Conservation (phyloP, 2,113 vertebrate genomes). For the Rattus rattus region DNA sequence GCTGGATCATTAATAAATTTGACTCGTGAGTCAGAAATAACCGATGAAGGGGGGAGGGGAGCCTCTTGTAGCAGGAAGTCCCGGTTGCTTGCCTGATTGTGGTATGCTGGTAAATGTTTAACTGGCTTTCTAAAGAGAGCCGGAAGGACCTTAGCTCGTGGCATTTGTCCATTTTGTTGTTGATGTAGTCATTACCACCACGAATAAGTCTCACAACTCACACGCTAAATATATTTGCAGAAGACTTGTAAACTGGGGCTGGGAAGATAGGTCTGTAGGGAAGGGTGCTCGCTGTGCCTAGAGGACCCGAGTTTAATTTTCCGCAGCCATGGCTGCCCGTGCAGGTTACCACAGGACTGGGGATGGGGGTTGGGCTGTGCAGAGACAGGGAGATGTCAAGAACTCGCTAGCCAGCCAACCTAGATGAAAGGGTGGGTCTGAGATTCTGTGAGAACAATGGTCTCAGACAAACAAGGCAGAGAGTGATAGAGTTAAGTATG, state of each 20-base stretch:
- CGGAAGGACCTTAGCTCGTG: not conserved
- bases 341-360: not conserved
- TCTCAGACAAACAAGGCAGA: not conserved
- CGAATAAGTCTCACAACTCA: not conserved
- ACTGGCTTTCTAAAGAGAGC: not conserved
- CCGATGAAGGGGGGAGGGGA: not conserved
- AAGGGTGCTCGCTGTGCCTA: not conserved
- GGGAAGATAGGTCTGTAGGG: too few species aligned
- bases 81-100: not conserved
- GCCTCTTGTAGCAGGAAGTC: not conserved
- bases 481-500: not conserved
- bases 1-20: not conserved
- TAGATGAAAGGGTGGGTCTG: not conserved
- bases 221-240: not conserved
- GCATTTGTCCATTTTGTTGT: not conserved
- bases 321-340: not conserved
- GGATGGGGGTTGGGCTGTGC: not conserved
- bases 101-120: not conserved
- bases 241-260: not conserved
- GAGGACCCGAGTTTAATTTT: not conserved
- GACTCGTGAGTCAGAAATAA: not conserved
- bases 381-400: too few species aligned
- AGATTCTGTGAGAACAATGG: too few species aligned
- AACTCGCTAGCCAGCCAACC: not conserved
- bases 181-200: not conserved